Conservation (phyloP, 2,797 vertebrate genomes). For the Brachyalestes nurse region DNA sequence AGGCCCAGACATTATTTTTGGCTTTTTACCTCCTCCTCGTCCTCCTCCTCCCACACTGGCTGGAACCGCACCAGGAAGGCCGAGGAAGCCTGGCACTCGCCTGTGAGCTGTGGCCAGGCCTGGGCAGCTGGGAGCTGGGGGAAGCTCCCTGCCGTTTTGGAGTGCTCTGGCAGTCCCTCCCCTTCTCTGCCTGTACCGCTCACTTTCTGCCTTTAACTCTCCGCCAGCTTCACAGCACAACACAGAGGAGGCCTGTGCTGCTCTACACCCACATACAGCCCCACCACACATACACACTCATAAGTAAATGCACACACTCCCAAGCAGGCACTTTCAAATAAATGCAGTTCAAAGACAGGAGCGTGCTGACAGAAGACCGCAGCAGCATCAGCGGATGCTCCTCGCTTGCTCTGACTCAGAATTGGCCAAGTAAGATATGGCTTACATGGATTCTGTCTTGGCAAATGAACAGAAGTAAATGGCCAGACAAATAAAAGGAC, state of each 20-base stretch:
- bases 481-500: background rate
- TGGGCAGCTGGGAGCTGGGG: slow-evolving; percentile 80
- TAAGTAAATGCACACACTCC: slow-evolving; percentile 33
- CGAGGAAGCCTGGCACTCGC: slow-evolving; percentile 77
- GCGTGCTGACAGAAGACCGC: slow-evolving; percentile 70
- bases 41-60: slow-evolving; percentile 64
- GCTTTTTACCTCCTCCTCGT: slow-evolving; percentile 55
- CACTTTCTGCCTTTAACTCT: slow-evolving; percentile 74
- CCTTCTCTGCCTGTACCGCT: slow-evolving; percentile 56
- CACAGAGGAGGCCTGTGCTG: slow-evolving; percentile 74
- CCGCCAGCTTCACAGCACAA: slow-evolving; percentile 76
- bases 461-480: background rate
- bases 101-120: slow-evolving; percentile 73
- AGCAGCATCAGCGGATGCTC: slow-evolving; percentile 66
- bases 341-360: slow-evolving; percentile 70
- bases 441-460: background rate
- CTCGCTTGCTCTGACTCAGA: slow-evolving; percentile 66
- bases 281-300: slow-evolving; percentile 46
- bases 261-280: slow-evolving; percentile 63
- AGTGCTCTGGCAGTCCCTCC: slow-evolving; percentile 72
- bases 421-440: background rate
- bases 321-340: slow-evolving; percentile 66
- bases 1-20: slow-evolving; percentile 72
- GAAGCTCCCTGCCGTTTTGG: slow-evolving; percentile 77
- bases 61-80: slow-evolving; percentile 74